Percentiles rank a stretch among this genome's conserved stretches.
These are phyloP conservation scores for Moxostoma hubbsi DNA, from an alignment of 2,797 vertebrate genomes.

Conservation along the genomic window DNA sequence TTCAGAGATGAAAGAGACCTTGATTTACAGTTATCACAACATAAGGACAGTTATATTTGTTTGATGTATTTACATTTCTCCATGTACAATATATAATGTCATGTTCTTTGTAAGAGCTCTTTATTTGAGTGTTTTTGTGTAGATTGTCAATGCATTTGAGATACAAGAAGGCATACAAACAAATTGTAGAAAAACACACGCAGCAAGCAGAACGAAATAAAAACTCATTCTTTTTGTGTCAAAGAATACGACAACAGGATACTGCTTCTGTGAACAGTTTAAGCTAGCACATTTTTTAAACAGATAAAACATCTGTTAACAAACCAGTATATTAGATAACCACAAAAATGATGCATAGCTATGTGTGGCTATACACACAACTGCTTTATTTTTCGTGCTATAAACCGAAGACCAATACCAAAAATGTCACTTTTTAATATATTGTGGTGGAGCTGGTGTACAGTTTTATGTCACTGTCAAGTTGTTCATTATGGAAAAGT, in stretches of 20 bases:
- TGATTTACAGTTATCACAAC: neutral
- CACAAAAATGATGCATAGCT: conserved; percentile 17
- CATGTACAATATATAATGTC: no score
- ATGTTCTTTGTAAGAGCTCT: no score
- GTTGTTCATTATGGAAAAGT: conserved; percentile 7
- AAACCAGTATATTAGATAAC: conserved; percentile 21
- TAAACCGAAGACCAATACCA: conserved; percentile 11
- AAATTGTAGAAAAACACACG: neutral
- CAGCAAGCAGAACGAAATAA: neutral
- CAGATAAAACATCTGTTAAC: conserved; percentile 20
- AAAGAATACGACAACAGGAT: conserved; percentile 30
- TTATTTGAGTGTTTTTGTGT: no score
- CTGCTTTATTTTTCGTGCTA: conserved; percentile 28
- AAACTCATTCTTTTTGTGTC: conserved; percentile 7
- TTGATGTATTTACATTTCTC: no score
- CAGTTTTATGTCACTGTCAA: neutral
- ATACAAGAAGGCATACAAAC: neutral
- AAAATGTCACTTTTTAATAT: conserved; percentile 17
- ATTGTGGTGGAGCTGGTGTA: conserved; percentile 1
- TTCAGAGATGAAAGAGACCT: neutral
- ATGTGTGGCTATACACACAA: conserved; percentile 13
- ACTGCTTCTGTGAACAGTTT: neutral
- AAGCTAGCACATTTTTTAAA: conserved; percentile 17
- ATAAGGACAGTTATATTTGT: neutral
- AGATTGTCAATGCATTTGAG: neutral